A percentile compares a stretch with the other conserved stretches of the same genome.
These are phyloP conservation scores for Phalanger gymnotis DNA, from an alignment of 2,797 vertebrate genomes.

Conservation along the genomic window DNA sequence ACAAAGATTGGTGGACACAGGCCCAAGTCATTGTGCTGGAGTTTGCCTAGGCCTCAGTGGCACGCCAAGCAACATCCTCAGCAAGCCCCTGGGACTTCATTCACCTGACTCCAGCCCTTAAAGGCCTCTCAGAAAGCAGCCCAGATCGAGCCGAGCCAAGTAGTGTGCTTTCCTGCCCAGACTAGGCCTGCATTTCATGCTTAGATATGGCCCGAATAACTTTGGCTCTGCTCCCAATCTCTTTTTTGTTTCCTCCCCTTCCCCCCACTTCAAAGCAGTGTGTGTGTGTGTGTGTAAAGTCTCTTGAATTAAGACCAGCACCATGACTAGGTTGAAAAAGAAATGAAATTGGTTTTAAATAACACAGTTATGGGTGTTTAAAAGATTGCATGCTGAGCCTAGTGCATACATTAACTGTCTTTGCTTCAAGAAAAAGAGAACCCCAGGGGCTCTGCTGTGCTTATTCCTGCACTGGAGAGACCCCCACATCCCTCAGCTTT, in stretches of 20 bases:
- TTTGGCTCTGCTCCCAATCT: background rate
- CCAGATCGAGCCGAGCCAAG: accelerated
- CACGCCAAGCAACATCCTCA: background rate
- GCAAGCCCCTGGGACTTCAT: background rate
- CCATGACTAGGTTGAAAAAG: slow-evolving; percentile 5
- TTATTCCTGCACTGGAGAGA: background rate
- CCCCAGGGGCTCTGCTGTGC: background rate
- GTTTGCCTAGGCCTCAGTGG: background rate
- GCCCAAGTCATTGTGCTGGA: background rate
- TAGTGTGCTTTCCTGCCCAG: background rate
- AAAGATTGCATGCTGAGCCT: background rate
- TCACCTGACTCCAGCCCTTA: background rate
- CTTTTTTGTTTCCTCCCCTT: background rate
- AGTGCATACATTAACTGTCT: background rate
- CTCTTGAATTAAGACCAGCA: background rate
- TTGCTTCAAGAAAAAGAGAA: background rate
- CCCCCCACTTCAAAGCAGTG: background rate
- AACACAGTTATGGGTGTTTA: background rate
- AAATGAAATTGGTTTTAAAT: slow-evolving; percentile 34
- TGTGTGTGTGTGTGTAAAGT: background rate
- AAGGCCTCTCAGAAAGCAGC: background rate
- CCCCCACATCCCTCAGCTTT: background rate
- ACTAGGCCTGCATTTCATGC: background rate
- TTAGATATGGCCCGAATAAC: background rate
- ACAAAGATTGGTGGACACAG: background rate